Conservation (phyloP, 2,888 invertebrate species). For the Machimus rusticus region DNA sequence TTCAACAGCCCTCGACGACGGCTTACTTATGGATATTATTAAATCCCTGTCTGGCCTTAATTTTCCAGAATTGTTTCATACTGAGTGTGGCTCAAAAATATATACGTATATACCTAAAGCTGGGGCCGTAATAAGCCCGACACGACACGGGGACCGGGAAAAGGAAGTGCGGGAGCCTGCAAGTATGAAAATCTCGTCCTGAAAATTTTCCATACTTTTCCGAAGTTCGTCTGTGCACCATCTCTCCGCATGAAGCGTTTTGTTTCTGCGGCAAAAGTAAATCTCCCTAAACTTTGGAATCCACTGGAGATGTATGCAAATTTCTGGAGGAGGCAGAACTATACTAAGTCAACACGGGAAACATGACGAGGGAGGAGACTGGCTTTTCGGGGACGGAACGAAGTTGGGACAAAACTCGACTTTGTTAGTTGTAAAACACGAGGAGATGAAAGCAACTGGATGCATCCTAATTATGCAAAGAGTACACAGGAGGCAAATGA, state of each 20-base stretch:
- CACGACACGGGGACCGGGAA: not conserved
- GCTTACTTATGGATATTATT: not conserved
- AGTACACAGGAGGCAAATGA: slow-evolving; percentile 48
- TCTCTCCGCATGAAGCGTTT: not conserved
- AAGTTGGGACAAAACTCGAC: slow-evolving; percentile 22
- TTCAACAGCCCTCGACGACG: not conserved
- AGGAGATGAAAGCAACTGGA: slow-evolving; percentile 33
- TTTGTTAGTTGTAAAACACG: slow-evolving; percentile 25
- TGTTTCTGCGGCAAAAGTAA: slow-evolving; percentile 31
- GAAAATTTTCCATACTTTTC: not conserved
- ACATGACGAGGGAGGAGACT: not conserved
- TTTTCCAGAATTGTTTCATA: not conserved
- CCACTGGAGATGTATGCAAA: slow-evolving; percentile 25
- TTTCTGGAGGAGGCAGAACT: slow-evolving; percentile 5
- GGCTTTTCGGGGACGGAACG: not conserved
- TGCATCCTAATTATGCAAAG: slow-evolving; percentile 48
- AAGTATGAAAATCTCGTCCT: not conserved
- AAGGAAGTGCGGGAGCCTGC: not conserved
- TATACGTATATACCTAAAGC: not conserved
- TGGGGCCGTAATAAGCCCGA: not conserved
- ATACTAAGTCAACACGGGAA: slow-evolving; percentile 11
- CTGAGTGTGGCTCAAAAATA: not conserved
- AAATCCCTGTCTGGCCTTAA: not conserved
- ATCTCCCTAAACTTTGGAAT: slow-evolving; percentile 21
- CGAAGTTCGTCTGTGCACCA: not conserved